phyloP scores from a whole-genome alignment of 2,113 vertebrate genomes.

The Pogona vitticeps region DNA sequence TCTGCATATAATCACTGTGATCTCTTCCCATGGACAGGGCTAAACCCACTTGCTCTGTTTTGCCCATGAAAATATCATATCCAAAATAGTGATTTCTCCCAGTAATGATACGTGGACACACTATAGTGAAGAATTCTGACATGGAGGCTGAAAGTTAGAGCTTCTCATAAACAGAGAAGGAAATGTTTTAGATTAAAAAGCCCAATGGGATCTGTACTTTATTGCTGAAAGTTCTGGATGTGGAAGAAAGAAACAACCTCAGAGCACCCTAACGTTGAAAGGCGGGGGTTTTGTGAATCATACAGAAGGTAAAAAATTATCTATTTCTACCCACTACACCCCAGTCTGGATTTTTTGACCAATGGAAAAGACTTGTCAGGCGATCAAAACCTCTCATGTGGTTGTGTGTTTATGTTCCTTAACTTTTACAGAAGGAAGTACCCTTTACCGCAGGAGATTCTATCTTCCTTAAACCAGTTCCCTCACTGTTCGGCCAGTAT shows the following conservation, averaged over 20 bases:
- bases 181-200: not conserved
- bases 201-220: not conserved
- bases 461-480: slow-evolving; percentile 50
- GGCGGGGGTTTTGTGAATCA: slow-evolving; percentile 17
- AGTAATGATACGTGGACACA: not conserved
- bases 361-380: slow-evolving; percentile 62
- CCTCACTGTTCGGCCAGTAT: slow-evolving; percentile 1
- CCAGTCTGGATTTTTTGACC: not conserved
- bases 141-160: not conserved
- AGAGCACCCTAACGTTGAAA: not conserved
- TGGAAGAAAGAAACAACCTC: not conserved
- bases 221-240: not conserved
- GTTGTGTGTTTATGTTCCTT: not conserved
- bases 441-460: not conserved
- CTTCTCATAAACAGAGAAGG: not conserved
- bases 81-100: not conserved
- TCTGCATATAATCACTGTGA: not conserved
- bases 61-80: not conserved
- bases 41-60: not conserved
- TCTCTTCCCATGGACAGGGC: not conserved
- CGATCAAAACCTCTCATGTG: slow-evolving; percentile 21
- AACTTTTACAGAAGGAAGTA: slow-evolving; percentile 26
- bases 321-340: not conserved
- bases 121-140: not conserved
- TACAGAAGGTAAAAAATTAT: slow-evolving; percentile 16